These are phyloP conservation scores for Cremastinae sp. DNA, from an alignment of 2,888 invertebrate genomes.

Conservation along the genomic window DNA sequence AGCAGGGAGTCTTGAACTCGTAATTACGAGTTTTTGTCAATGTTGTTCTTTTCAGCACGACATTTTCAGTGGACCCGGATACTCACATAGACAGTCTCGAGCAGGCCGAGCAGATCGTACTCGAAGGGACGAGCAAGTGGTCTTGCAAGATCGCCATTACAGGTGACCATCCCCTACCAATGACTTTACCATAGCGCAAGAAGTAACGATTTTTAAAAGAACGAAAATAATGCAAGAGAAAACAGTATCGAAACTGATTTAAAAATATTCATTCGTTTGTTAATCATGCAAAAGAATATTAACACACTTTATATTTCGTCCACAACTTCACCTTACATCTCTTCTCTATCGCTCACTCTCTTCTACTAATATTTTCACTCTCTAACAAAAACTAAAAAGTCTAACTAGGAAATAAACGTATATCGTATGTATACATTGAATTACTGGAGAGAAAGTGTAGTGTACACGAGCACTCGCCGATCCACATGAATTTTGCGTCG, in stretches of 20 bases:
- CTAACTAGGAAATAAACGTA: not conserved
- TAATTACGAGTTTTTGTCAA: slow-evolving; percentile 73
- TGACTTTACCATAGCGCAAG: slow-evolving; percentile 46
- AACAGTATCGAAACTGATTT: slow-evolving; percentile 13
- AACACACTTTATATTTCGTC: slow-evolving; percentile 40
- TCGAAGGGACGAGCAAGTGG: slow-evolving; percentile 99
- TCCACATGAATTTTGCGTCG: too few species aligned
- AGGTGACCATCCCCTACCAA: slow-evolving; percentile 85
- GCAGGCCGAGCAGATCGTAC: slow-evolving; percentile 98
- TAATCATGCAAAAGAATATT: slow-evolving; percentile 44
- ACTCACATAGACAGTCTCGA: slow-evolving; percentile 98
- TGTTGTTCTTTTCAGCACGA: slow-evolving; percentile 88
- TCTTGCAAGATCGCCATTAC: slow-evolving; percentile 99
- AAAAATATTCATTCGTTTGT: slow-evolving; percentile 42
- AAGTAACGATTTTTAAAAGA: not conserved
- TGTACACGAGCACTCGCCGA: not conserved
- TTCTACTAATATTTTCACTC: slow-evolving; percentile 27
- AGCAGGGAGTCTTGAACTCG: slow-evolving; percentile 64
- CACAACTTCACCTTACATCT: slow-evolving; percentile 58
- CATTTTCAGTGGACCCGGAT: slow-evolving; percentile 98
- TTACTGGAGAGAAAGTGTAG: not conserved
- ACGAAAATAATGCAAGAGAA: slow-evolving; percentile 15
- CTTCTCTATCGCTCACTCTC: slow-evolving; percentile 44
- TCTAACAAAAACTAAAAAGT: slow-evolving; percentile 9
- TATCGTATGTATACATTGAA: too few species aligned